Conservation (phyloP, 2,888 invertebrate species). For the Acanthacorydalis orientalis region DNA sequence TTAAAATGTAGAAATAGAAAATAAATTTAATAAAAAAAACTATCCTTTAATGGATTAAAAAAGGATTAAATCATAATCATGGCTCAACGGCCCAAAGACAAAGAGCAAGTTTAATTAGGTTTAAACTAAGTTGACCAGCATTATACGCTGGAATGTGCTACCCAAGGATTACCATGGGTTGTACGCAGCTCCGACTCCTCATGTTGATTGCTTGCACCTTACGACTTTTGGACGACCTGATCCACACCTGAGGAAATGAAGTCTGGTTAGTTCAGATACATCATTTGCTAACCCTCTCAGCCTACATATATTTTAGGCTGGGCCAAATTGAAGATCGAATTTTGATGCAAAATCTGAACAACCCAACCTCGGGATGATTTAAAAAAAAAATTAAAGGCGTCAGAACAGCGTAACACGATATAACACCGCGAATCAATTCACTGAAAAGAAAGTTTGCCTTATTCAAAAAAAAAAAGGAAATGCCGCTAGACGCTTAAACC, state of each 20-base stretch:
- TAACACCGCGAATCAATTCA: not conserved
- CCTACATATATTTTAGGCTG: constrained; percentile 21
- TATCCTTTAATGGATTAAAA: constrained; percentile 5
- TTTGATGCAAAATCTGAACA: constrained; percentile 17
- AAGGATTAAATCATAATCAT: constrained; percentile 3
- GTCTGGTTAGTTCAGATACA: constrained; percentile 29
- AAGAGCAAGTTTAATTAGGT: constrained; percentile 12
- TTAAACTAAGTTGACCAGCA: constrained; percentile 22
- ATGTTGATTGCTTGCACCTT: constrained; percentile 11
- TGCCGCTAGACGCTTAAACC: no score
- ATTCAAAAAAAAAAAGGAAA: no score
- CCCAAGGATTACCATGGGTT: constrained; percentile 37
- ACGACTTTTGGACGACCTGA: constrained; percentile 19
- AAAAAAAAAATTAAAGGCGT: constrained; percentile 4
- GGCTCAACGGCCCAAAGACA: constrained; percentile 9
- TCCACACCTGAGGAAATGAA: constrained; percentile 35
- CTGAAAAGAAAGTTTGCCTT: constrained; percentile 1
- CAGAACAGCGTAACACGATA: not conserved
- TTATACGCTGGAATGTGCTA: constrained; percentile 13
- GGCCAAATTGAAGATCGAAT: constrained; percentile 14
- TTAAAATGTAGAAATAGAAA: constrained; percentile 17
- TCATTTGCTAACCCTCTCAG: constrained; percentile 26
- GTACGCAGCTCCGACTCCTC: constrained; percentile 16
- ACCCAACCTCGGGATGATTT: constrained; percentile 11
- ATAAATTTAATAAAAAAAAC: constrained; percentile 10